phyloP scores from a whole-genome alignment of 2,797 vertebrate genomes.

The Prionace glauca region DNA sequence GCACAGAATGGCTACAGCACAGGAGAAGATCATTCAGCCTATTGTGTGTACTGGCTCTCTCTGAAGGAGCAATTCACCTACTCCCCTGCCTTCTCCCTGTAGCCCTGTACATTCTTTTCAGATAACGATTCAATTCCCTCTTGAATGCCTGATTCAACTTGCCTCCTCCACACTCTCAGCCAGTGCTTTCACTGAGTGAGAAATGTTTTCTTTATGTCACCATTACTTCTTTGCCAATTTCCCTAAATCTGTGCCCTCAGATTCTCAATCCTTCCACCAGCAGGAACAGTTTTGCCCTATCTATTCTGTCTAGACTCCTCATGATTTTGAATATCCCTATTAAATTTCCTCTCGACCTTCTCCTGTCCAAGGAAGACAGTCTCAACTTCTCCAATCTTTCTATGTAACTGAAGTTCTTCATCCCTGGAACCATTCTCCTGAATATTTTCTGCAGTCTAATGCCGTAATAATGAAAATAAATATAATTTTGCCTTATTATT shows the following conservation, averaged over 20 bases:
- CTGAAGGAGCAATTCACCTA: not conserved
- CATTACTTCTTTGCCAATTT: not conserved
- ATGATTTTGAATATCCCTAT: not conserved
- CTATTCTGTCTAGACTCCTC: not conserved
- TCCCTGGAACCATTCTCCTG: not conserved
- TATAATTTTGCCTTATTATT: not conserved
- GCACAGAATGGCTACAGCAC: not conserved
- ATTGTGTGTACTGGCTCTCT: not conserved
- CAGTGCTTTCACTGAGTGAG: not conserved
- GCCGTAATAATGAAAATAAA: no score
- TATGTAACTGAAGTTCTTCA: not conserved
- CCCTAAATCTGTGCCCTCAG: not conserved
- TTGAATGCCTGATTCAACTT: not conserved
- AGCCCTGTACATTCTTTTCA: not conserved
- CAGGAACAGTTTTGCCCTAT: not conserved
- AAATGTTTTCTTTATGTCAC: not conserved
- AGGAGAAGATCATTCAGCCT: not conserved
- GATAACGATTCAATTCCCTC: not conserved
- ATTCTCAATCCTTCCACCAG: not conserved
- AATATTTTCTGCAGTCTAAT: not conserved
- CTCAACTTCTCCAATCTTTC: not conserved
- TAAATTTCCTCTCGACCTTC: not conserved
- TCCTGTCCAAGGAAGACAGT: not conserved
- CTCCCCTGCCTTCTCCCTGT: not conserved
- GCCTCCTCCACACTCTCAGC: not conserved